Evolutionary conservation across 2,113 vertebrate species (phyloP).

Genomic region (Eonycteris spelaea): DNA sequence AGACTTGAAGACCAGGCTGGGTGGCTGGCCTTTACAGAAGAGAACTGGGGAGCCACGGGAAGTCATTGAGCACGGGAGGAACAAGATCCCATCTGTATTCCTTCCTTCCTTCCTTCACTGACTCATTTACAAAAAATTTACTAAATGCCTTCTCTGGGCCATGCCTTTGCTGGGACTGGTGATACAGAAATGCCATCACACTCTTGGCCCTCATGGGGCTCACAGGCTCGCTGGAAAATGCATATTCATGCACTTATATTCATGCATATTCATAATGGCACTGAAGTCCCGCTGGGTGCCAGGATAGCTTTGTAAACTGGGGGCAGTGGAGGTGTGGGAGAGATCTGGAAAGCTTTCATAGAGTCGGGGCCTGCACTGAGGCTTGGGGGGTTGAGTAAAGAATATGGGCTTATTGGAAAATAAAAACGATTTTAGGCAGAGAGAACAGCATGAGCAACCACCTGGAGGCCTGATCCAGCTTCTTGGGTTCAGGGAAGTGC

Average conservation of each 20-base stretch:
- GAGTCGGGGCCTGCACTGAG: background rate
- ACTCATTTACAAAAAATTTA: background rate
- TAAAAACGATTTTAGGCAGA: background rate
- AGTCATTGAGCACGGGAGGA: background rate
- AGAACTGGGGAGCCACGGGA: background rate
- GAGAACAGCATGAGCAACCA: background rate
- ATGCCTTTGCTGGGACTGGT: background rate
- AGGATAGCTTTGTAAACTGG: background rate
- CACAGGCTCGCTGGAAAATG: background rate
- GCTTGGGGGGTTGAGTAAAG: background rate
- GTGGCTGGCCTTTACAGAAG: background rate
- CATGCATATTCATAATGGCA: background rate
- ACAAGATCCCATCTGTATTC: background rate
- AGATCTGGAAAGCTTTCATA: background rate
- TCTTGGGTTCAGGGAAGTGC: background rate
- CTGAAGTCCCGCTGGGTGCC: background rate
- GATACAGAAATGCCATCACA: background rate
- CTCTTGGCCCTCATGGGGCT: background rate
- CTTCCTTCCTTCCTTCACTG: background rate
- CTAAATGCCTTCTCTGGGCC: background rate
- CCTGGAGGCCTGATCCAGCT: background rate
- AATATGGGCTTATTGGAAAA: background rate
- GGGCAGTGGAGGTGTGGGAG: background rate
- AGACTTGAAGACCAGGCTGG: background rate
- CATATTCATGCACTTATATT: background rate